Evolutionary conservation across 2,888 invertebrate species (phyloP), one percentile per base, ranked within the genome.

Genomic region (Lobophora halterata): DNA sequence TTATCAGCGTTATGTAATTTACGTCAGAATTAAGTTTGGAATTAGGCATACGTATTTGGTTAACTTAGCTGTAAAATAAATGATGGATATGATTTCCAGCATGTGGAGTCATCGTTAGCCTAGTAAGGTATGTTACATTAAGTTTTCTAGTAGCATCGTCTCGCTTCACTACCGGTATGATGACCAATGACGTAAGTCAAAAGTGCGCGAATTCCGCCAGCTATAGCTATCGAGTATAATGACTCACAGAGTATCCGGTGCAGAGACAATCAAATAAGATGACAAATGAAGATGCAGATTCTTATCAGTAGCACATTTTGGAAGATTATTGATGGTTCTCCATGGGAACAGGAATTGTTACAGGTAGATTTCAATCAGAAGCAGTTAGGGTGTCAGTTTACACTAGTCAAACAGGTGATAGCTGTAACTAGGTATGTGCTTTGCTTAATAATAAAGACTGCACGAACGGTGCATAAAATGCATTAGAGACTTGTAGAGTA

Each of bases 131-230:
- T n/a, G n/a, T n/a, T n/a, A n/a, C 28, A 55, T 54, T 55, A 44
- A 44, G 47, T 57, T 58, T 49, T 46, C 44, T 54, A 56, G 40
- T 44, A 48, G 46, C 47, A 49, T 53, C 49, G 49, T n/a, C n/a
- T n/a, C n/a, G n/a, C 49, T 32, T 37, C 42, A 58, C 40, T 63
- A 63, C 64, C 65, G 61, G 70, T 65, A 52, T 55, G 54, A 49
- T 65, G 61, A 65, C 68, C 62, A 72, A 66, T 79, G 72, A 72
- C 71, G 74, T 58, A 71, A 69, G 62, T 58, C 62, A 79, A 83
- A 83, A 82, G 67, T 85, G 83, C 85, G 83, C 82, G 83, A 85
- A 85, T 76, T 67, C 58, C 52, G 60, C 55, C 65, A 65, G 69
- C 63, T 61, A 57, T 58, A 60, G 52, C 46, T 63, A 58, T 58